A percentile compares a stretch with the other conserved stretches of the same genome.
phyloP scores from a whole-genome alignment of 1,140 invertebrate genomes.

The Coptotermes formosanus region DNA sequence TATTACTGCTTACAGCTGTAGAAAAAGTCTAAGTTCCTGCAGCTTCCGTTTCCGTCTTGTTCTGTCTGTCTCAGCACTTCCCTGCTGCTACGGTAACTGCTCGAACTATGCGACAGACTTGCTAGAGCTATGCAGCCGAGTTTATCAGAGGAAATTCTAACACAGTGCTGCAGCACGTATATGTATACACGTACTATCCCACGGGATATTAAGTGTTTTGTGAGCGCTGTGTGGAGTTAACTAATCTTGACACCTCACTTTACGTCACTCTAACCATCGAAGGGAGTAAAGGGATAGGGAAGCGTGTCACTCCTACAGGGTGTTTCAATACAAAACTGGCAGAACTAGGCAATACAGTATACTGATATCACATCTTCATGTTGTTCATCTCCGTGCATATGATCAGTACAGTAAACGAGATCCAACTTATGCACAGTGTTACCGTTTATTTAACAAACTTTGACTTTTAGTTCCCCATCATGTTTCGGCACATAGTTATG shows the following conservation, averaged over 20 bases:
- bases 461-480: too few relatives aligned
- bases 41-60: not conserved
- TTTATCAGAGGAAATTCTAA: not conserved
- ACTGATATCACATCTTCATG: too few relatives aligned
- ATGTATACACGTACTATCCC: not conserved
- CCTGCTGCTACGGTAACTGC: not conserved
- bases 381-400: too few relatives aligned
- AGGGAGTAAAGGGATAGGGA: not conserved
- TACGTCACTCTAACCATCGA: not conserved
- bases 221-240: not conserved
- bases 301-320: not conserved
- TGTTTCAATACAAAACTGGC: not conserved
- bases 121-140: not conserved
- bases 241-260: constrained; percentile 11
- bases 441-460: too few relatives aligned
- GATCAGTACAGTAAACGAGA: too few relatives aligned
- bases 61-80: too few relatives aligned
- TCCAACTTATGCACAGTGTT: too few relatives aligned
- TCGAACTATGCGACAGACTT: not conserved
- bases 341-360: not conserved
- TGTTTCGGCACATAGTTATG: too few relatives aligned
- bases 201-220: constrained; percentile 5
- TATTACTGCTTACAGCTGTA: too few relatives aligned
- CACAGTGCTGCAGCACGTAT: not conserved
- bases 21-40: not conserved